Conservation (phyloP, 53 echinoderm and acorn worm species). For the Stichopus horrens region DNA sequence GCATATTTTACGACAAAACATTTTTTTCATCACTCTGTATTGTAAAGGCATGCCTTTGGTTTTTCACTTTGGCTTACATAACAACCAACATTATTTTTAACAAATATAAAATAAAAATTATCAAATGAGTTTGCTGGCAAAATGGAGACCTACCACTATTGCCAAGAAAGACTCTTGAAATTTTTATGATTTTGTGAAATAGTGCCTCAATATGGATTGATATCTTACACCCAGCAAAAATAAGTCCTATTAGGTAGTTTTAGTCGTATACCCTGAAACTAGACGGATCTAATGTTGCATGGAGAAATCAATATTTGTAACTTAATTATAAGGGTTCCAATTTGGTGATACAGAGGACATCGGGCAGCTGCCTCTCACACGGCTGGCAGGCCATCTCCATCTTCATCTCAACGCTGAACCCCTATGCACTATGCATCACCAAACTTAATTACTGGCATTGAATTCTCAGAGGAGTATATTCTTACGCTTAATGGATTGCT, state of each 20-base stretch:
- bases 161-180: too few relatives aligned
- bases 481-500: slow-evolving; percentile 22
- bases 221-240: too few relatives aligned
- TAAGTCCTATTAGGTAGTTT: not conserved
- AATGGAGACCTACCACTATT: too few relatives aligned
- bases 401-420: not conserved
- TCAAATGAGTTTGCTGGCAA: too few relatives aligned
- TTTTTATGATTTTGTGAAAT: too few relatives aligned
- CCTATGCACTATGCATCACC: not conserved
- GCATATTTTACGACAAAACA: too few relatives aligned
- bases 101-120: too few relatives aligned
- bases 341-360: not conserved
- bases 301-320: slow-evolving; percentile 23
- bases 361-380: not conserved
- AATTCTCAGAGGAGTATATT: slow-evolving; percentile 22
- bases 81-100: too few relatives aligned
- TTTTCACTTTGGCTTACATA: too few relatives aligned
- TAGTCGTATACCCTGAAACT: not conserved
- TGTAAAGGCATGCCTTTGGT: too few relatives aligned
- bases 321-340: slow-evolving; percentile 18
- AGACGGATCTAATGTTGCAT: not conserved
- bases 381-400: not conserved
- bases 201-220: too few relatives aligned
- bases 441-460: slow-evolving; percentile 9
- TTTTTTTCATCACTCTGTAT: too few relatives aligned